Percentiles rank a stretch among this genome's conserved stretches.
Conservation (phyloP, 2,888 invertebrate genomes). For the Diaperis boleti region DNA sequence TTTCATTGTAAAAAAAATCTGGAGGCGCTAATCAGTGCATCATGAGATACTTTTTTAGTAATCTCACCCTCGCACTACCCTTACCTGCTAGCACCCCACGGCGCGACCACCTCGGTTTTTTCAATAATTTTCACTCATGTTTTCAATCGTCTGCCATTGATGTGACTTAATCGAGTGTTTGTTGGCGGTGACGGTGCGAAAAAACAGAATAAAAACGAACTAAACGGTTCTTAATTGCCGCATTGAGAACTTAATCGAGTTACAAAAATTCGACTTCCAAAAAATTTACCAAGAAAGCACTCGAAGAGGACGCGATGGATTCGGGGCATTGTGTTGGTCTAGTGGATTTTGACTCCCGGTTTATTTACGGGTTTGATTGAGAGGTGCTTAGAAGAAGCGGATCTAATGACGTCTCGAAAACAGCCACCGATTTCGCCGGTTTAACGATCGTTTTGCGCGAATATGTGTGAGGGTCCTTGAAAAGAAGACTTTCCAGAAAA, state of each 20-base stretch:
- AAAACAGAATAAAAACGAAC: constrained; percentile 35
- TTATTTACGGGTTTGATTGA: background rate
- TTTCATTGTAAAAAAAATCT: too few species aligned
- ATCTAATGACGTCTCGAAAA: constrained; percentile 7
- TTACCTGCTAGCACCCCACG: constrained; percentile 3
- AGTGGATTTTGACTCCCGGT: constrained; percentile 4
- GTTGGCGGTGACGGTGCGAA: constrained; percentile 38
- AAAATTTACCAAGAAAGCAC: constrained; percentile 14
- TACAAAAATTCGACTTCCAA: constrained; percentile 5
- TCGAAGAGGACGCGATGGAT: background rate
- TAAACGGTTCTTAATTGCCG: constrained; percentile 44
- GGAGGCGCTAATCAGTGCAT: too few species aligned
- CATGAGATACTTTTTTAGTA: too few species aligned
- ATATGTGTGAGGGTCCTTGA: too few species aligned
- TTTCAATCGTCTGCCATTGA: too few species aligned
- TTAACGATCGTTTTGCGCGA: too few species aligned
- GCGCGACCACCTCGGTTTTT: constrained; percentile 14
- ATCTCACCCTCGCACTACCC: too few species aligned
- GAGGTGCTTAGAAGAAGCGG: background rate
- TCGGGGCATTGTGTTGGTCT: too few species aligned
- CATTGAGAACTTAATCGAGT: constrained; percentile 43
- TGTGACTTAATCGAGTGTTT: constrained; percentile 42
- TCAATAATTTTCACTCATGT: background rate
- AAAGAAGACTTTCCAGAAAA: too few species aligned
- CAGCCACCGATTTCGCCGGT: too few species aligned